These are phyloP conservation scores for Stichopus chloronotus DNA, from an alignment of 35 echinoderm and acorn worm species.

Conservation along the genomic window DNA sequence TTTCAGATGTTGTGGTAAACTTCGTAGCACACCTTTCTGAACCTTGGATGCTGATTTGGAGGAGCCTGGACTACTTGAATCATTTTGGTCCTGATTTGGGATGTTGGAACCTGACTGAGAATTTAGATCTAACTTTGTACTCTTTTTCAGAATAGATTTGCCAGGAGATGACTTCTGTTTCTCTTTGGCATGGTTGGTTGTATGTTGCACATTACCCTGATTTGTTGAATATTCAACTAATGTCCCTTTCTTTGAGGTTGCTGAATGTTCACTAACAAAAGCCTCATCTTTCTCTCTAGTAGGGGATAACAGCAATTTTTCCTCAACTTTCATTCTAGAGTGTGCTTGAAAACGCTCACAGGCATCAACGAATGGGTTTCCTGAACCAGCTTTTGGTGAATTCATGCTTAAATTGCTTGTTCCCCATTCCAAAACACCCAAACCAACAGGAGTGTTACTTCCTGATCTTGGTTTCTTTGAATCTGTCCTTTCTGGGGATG, in stretches of 20 bases:
- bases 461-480: conserved; percentile 81
- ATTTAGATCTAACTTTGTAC: conserved; percentile 25
- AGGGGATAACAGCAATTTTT: conserved; percentile 12
- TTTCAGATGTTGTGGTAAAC: conserved; percentile 58
- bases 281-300: neutral
- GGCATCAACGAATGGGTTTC: conserved; percentile 96
- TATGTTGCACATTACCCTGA: conserved; percentile 56
- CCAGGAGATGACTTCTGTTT: conserved; percentile 19
- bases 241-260: conserved; percentile 7
- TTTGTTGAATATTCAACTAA: conserved; percentile 4
- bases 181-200: conserved; percentile 39
- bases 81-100: neutral
- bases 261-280: conserved; percentile 24
- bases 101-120: conserved; percentile 5
- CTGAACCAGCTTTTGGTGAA: conserved; percentile 82
- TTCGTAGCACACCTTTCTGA: conserved; percentile 36
- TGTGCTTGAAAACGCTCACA: conserved; percentile 80
- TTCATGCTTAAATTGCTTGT: conserved; percentile 95
- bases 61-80: conserved; percentile 10
- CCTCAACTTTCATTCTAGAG: conserved; percentile 6
- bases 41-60: conserved; percentile 17
- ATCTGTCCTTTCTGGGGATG: conserved; percentile 60
- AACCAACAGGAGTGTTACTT: conserved; percentile 69
- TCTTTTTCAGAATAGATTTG: conserved; percentile 52
- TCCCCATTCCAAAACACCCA: conserved; percentile 77